phyloP scores from a whole-genome alignment of 2,888 invertebrate species.

The Tortrix viridana region DNA sequence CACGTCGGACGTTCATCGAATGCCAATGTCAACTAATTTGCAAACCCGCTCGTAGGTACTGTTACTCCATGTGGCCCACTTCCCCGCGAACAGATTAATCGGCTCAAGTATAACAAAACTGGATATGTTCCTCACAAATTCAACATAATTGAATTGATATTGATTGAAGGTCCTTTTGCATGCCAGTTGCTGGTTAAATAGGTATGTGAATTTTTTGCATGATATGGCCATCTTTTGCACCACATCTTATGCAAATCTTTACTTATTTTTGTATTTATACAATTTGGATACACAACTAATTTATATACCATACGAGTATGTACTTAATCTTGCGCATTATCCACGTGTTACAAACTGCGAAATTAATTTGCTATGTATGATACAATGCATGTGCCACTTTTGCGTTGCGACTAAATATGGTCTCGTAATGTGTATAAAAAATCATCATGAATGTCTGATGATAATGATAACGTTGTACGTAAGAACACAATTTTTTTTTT shows the following conservation, averaged over 20 bases:
- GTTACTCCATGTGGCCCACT: slow-evolving; percentile 71
- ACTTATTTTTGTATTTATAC: too few species aligned
- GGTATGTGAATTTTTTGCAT: too few species aligned
- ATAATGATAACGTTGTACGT: too few species aligned
- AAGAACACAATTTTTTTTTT: too few species aligned
- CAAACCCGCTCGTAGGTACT: slow-evolving; percentile 73
- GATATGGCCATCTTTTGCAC: too few species aligned
- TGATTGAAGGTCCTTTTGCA: too few species aligned
- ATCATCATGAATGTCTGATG: too few species aligned
- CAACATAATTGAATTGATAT: not conserved
- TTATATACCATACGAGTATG: not conserved
- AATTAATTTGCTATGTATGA: slow-evolving; percentile 29
- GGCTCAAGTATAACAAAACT: slow-evolving; percentile 20
- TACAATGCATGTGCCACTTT: slow-evolving; percentile 28
- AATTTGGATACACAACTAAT: not conserved
- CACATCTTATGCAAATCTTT: too few species aligned
- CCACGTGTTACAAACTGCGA: slow-evolving; percentile 21
- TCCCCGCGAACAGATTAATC: slow-evolving; percentile 39
- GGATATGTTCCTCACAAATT: slow-evolving; percentile 1
- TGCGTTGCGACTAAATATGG: slow-evolving; percentile 21
- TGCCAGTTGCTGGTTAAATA: too few species aligned
- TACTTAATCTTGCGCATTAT: slow-evolving; percentile 6
- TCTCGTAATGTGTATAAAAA: slow-evolving; percentile 15
- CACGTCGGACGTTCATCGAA: slow-evolving; percentile 52
- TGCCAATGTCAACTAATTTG: slow-evolving; percentile 78